Percentiles rank a stretch among this genome's conserved stretches.
Conservation (phyloP, 2,797 vertebrate genomes). For the Chrysocyon brachyurus region DNA sequence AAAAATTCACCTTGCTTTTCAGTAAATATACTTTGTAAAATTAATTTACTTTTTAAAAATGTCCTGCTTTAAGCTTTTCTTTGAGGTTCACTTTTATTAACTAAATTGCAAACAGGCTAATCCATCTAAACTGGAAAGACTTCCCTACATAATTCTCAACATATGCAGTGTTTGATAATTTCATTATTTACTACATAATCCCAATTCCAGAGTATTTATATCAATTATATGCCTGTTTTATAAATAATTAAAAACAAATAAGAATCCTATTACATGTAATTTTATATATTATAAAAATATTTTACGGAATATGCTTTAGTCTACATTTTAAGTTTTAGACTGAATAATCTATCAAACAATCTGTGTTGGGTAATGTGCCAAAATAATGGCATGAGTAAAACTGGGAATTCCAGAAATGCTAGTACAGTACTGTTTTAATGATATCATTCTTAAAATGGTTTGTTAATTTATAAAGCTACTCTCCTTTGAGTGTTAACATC, state of each 20-base stretch:
- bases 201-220: slow-evolving; percentile 29
- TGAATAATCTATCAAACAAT: slow-evolving; percentile 7
- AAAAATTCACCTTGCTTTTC: neutral
- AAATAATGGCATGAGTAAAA: neutral
- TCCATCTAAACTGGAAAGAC: neutral
- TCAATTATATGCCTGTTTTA: slow-evolving; percentile 39
- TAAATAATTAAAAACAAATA: slow-evolving; percentile 7
- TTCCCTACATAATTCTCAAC: neutral
- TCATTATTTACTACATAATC: slow-evolving; percentile 48
- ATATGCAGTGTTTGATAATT: slow-evolving; percentile 28
- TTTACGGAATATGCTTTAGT: neutral
- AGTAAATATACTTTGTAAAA: neutral
- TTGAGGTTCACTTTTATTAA: slow-evolving; percentile 3
- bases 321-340: neutral
- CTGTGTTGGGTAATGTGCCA: neutral
- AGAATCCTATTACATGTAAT: neutral
- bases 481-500: neutral
- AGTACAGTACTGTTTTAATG: neutral
- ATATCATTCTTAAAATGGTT: neutral
- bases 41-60: neutral
- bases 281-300: neutral
- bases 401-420: neutral
- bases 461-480: neutral
- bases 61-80: neutral
- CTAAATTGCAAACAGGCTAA: slow-evolving; percentile 13